Conservation (phyloP, 2,797 vertebrate species). For the Falco berigora region DNA sequence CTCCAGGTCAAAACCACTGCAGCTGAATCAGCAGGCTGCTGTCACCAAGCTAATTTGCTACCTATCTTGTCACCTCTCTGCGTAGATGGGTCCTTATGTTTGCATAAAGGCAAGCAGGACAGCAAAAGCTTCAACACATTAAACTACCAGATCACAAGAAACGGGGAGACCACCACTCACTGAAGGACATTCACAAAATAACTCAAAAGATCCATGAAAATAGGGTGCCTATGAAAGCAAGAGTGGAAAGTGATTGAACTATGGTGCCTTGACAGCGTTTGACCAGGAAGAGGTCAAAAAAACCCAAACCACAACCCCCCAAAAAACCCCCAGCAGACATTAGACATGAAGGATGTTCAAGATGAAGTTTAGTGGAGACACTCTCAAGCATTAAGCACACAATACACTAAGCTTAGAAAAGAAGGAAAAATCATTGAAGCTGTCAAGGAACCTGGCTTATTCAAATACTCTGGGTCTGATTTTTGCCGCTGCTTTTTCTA, state of each 20-base stretch:
- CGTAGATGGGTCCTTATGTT: not conserved
- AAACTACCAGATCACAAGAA: not conserved
- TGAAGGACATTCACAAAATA: not conserved
- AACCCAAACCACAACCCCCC: not conserved
- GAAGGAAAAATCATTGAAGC: not conserved
- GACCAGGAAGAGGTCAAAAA: not conserved
- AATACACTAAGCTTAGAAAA: not conserved
- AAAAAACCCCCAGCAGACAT: not conserved
- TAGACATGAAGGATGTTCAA: conserved; percentile 3
- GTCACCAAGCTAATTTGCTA: not conserved
- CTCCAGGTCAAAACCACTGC: not conserved
- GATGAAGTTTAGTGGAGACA: conserved; percentile 12
- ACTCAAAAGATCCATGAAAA: not conserved
- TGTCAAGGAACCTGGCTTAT: not conserved
- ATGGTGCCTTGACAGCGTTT: not conserved
- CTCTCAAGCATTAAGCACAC: conserved; percentile 16
- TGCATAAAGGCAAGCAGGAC: not conserved
- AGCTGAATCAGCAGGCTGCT: not conserved
- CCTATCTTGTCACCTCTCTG: not conserved
- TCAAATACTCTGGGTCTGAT: not conserved
- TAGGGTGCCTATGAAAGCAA: not conserved
- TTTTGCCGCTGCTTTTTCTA: not conserved
- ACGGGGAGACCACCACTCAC: not conserved
- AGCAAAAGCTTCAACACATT: not conserved
- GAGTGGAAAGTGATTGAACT: not conserved